Percentiles rank a stretch among this genome's conserved stretches.
These are phyloP conservation scores for Stegostoma tigrinum DNA, from an alignment of 2,113 vertebrate genomes.

Conservation along the genomic window DNA sequence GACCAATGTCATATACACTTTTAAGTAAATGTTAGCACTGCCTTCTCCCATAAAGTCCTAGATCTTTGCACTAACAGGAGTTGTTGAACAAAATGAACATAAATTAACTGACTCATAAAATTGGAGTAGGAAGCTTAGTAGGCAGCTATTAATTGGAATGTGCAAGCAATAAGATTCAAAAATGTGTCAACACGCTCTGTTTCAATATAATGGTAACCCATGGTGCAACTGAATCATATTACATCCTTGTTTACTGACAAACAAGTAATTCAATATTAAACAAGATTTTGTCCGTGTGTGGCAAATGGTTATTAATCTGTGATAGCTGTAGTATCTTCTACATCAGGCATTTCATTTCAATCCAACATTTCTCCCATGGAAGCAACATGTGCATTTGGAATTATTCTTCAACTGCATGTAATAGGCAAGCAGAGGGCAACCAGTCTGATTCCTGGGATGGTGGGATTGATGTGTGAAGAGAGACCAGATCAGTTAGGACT, in stretches of 20 bases:
- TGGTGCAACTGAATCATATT: slow-evolving; percentile 49
- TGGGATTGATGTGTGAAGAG: no score
- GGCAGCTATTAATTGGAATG: slow-evolving; percentile 48
- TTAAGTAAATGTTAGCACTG: slow-evolving; percentile 13
- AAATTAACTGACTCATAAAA: slow-evolving; percentile 36
- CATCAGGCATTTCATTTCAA: neutral
- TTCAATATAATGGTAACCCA: slow-evolving; percentile 44
- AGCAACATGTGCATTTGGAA: neutral
- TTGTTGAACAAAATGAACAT: slow-evolving; percentile 23
- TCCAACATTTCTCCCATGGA: neutral
- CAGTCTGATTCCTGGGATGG: no score
- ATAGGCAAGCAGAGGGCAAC: no score
- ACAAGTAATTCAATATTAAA: slow-evolving; percentile 50
- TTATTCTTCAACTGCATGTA: neutral
- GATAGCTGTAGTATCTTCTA: neutral
- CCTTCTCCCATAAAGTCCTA: neutral
- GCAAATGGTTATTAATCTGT: slow-evolving; percentile 23
- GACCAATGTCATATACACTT: neutral
- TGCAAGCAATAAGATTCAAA: slow-evolving; percentile 44
- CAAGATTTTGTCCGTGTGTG: slow-evolving; percentile 37
- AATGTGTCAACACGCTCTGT: slow-evolving; percentile 46
- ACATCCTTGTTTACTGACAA: slow-evolving; percentile 41
- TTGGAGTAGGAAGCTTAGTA: slow-evolving; percentile 40
- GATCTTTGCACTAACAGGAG: neutral
- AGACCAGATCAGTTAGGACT: no score